Evolutionary conservation across 1,140 invertebrate genomes (phyloP), one percentile per base, ranked within the genome.

Genomic region (Platyscapa corneri): DNA sequence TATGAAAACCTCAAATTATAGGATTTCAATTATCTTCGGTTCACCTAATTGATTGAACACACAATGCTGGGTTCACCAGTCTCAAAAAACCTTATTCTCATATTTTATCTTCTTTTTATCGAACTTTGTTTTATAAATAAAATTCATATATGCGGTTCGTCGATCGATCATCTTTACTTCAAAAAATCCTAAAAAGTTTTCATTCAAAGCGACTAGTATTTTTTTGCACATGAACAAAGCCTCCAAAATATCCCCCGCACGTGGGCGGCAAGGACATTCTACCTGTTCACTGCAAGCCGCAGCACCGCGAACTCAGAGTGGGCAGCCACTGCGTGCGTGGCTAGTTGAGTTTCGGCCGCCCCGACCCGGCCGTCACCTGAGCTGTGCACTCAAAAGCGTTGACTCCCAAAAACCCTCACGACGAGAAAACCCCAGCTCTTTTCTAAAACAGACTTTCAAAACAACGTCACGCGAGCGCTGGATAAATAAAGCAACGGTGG

Each of bases 341-440:
- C n/a, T n/a, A n/a, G n/a, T n/a, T n/a, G n/a, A n/a, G n/a, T n/a
- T n/a, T n/a, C n/a, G 70, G 5, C 32, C 37, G 70, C 5, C 70
- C 12, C 5, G 42, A 0, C 1, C 7, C 39, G 70, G n/a, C 1
- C 27, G 39, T 32, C 3, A 0, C 7, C 65, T 1, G 3, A 65
- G 7, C 70, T n/a, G 37, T 49, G 42, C 75, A 56, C 75, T 46
- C n/a, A n/a, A 23, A 18, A 2, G 53, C 75, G 0, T 56, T 3
- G n/a, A 53, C 27, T 42, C 60, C n/a, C 60, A 56, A 64, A 46
- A 80, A 80, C 37, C n/a, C 60, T 80, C 60, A 60, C 78, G 39
- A 27, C 0, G 16, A 32, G 16, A 46, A 2, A 20, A 34, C 27
- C n/a, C n/a, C n/a, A n/a, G n/a, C n/a, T n/a, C n/a, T n/a, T n/a